Evolutionary conservation across 2,888 invertebrate genomes (phyloP), one percentile per base, ranked within the genome.

Genomic region (Plagiodera versicolora): DNA sequence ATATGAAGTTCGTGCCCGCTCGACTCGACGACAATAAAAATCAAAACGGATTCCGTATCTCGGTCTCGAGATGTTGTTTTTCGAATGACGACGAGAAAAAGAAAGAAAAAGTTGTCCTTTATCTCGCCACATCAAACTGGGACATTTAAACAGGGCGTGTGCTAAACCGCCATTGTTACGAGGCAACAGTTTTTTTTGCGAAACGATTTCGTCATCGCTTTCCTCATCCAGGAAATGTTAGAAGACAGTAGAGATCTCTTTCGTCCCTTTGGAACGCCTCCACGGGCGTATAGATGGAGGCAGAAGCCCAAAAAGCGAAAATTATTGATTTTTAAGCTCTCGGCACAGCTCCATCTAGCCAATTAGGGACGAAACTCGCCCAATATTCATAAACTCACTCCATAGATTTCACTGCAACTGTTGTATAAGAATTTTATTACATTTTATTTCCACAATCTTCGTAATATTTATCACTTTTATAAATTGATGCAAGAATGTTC

Each of bases 1-100:
- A 44, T n/a, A n/a, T 39, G 35, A 53, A 53, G 44, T 44, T 11
- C 44, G 24, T 53, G 39, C 44, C 16, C 53, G n/a, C 10, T 39
- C 14, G 4, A 14, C 14, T n/a, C n/a, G n/a, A n/a, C n/a, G n/a
- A 14, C 44, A 44, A 53, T 39, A 18, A 53, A 53, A 44, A 24
- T 11, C 16, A 10, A 16, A 44, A 20, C 14, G n/a, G 18, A 53
- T 53, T 24, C n/a, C 0, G 14, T 11, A 44, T 20, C 32, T 52
- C 52, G 16, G n/a, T n/a, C n/a, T n/a, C n/a, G n/a, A n/a, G n/a
- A 14, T 6, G 44, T 9, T 39, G 39, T 39, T 32, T 32, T 39
- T 39, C 14, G 39, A 39, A 39, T 39, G 39, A 39, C 39, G 14
- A 39, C 32, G 32, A 32, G 32, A 32, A 32, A 11, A 32, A 32